These are phyloP conservation scores for Microcebus lehilahytsara DNA, from an alignment of 2,113 vertebrate genomes.

Conservation along the genomic window DNA sequence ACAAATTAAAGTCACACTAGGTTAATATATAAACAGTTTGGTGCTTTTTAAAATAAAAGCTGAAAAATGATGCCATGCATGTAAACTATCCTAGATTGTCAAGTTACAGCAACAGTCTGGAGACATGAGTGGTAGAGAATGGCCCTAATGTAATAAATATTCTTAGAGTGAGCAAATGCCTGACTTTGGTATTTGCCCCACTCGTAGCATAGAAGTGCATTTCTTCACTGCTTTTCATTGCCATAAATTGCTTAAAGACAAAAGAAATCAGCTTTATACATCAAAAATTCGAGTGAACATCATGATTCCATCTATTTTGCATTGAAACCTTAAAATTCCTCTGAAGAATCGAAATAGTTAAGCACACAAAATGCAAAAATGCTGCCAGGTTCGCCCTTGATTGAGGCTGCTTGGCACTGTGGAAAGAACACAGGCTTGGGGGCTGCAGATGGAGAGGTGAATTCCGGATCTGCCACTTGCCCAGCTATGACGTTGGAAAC, in stretches of 20 bases:
- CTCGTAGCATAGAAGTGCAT: background rate
- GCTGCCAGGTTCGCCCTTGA: background rate
- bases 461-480: background rate
- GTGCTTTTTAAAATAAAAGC: background rate
- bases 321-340: background rate
- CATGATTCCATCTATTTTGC: background rate
- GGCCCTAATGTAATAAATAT: background rate
- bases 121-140: background rate
- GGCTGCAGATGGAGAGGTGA: background rate
- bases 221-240: background rate
- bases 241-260: background rate
- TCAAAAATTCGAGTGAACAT: background rate
- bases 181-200: background rate
- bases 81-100: background rate
- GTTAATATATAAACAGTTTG: background rate
- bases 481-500: background rate
- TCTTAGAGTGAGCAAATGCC: background rate
- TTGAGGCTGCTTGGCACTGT: background rate
- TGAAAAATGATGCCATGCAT: background rate
- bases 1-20: conserved; percentile 24
- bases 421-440: background rate
- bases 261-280: background rate
- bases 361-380: background rate
- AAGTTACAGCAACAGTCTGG: background rate
- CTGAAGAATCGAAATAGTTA: background rate